Percentiles rank a stretch among this genome's conserved stretches.
phyloP scores from a whole-genome alignment of 1,140 invertebrate species.

The Lasioglossum albipes region DNA sequence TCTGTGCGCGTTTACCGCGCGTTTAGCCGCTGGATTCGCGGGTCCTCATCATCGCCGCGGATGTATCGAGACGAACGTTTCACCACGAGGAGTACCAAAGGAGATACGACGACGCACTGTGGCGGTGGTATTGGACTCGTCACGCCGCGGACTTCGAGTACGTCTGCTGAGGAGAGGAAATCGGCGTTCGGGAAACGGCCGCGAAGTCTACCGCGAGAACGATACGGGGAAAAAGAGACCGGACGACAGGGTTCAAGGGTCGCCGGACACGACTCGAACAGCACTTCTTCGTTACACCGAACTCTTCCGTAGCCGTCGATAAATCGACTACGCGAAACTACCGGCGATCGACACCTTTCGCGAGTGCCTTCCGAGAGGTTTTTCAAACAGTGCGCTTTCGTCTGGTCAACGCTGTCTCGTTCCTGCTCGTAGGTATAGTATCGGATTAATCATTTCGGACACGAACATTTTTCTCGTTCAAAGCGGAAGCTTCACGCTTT shows the following conservation, averaged over 20 bases:
- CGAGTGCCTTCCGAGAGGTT: too few relatives aligned
- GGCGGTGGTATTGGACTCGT: background rate
- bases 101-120: slow-evolving; percentile 29
- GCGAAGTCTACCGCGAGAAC: background rate
- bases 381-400: too few relatives aligned
- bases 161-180: slow-evolving; percentile 36
- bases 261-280: slow-evolving; percentile 12
- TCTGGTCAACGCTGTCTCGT: too few relatives aligned
- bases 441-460: too few relatives aligned
- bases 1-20: too few relatives aligned
- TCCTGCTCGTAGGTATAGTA: too few relatives aligned
- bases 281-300: too few relatives aligned
- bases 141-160: background rate
- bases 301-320: too few relatives aligned
- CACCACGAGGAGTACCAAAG: slow-evolving; percentile 15
- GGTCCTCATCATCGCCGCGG: slow-evolving; percentile 12
- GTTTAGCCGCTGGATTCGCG: slow-evolving; percentile 14
- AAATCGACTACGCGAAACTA: too few relatives aligned
- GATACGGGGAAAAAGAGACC: slow-evolving; percentile 42
- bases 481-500: too few relatives aligned
- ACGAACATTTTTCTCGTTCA: too few relatives aligned
- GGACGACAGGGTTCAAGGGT: slow-evolving; percentile 73
- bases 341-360: too few relatives aligned
- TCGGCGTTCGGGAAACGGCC: background rate
- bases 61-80: slow-evolving; percentile 3